Percentiles rank a stretch among this genome's conserved stretches.
Evolutionary conservation across 2,113 vertebrate species (phyloP).

Genomic region (Mesocricetus auratus): DNA sequence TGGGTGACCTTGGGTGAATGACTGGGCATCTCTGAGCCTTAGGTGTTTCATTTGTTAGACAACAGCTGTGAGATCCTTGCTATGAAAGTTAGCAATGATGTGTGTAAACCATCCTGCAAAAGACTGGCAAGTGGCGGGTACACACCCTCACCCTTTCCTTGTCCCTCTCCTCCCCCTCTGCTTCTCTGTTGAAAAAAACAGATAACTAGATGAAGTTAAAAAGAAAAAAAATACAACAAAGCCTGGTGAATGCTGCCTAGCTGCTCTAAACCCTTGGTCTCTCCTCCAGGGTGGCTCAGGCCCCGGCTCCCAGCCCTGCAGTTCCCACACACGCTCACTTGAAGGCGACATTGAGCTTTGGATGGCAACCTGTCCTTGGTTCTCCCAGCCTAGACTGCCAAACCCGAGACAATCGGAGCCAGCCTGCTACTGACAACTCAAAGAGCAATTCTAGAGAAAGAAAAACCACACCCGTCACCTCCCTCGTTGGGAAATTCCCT

Average conservation of each 20-base stretch:
- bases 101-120: background rate
- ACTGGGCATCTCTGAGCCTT: background rate
- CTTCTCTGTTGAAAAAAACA: background rate
- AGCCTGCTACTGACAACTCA: fast-evolving
- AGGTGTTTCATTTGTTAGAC: background rate
- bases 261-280: background rate
- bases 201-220: background rate
- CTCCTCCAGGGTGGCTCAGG: background rate
- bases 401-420: background rate
- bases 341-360: constrained; percentile 85
- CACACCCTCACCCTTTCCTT: background rate
- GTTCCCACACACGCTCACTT: constrained; percentile 81
- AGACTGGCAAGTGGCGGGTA: background rate
- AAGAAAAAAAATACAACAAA: background rate
- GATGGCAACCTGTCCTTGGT: background rate
- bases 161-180: background rate
- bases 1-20: background rate
- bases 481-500: background rate
- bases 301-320: constrained; percentile 70
- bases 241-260: background rate
- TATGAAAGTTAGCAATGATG: background rate
- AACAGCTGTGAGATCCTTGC: background rate
- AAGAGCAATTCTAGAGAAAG: background rate
- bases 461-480: background rate
- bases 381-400: background rate